Percentiles rank a stretch among this genome's conserved stretches.
Conservation (phyloP, 2,888 invertebrate genomes). For the Andricus quercusramuli region DNA sequence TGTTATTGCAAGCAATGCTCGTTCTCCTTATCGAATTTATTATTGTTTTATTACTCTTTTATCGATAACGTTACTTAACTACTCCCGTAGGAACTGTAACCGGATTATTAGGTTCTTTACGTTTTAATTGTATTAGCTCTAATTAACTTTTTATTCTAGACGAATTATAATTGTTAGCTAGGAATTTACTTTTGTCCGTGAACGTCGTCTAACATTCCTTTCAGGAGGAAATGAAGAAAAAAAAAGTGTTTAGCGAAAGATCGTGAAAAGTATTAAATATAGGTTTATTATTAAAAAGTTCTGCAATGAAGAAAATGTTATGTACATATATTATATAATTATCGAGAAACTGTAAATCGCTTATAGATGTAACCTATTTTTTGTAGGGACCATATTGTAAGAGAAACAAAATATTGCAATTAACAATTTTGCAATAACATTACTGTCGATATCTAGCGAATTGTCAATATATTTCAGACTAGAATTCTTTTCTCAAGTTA, state of each 20-base stretch:
- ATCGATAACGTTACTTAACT: conserved; percentile 20
- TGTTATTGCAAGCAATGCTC: not conserved
- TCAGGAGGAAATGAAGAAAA: not conserved
- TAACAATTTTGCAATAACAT: too few relatives aligned
- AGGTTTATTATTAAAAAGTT: conserved; percentile 2
- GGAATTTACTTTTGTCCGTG: conserved; percentile 11
- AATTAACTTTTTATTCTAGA: not conserved
- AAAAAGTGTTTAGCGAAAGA: not conserved
- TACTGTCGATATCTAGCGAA: conserved; percentile 24
- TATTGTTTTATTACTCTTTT: conserved; percentile 8
- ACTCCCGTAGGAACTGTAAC: conserved; percentile 3
- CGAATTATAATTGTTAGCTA: conserved; percentile 2
- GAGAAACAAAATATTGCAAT: conserved; percentile 13
- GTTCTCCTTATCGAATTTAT: not conserved
- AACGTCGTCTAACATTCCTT: conserved; percentile 3
- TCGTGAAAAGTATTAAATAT: conserved; percentile 32
- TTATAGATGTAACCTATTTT: conserved; percentile 42
- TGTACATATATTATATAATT: conserved; percentile 5
- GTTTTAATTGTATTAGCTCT: not conserved
- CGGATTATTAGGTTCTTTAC: conserved; percentile 10
- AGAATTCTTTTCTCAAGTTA: not conserved
- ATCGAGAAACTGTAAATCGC: conserved; percentile 32
- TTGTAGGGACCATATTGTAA: conserved; percentile 35
- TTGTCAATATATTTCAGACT: not conserved
- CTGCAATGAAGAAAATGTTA: conserved; percentile 4